Base-by-base conservation (phyloP, 2,113 vertebrate genomes). In the Spea bombifrons region DNA sequence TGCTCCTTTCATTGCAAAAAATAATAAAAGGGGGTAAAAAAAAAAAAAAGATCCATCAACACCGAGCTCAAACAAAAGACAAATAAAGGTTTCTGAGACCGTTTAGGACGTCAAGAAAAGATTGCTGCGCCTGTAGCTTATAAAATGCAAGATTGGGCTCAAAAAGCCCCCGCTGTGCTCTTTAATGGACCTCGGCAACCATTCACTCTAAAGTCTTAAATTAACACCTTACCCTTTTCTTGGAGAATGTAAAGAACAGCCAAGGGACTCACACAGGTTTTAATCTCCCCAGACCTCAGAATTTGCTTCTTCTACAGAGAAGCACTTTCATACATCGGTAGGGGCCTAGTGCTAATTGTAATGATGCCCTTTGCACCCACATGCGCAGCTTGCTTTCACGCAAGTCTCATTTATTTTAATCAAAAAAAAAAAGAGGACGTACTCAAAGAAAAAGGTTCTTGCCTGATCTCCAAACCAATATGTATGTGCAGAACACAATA, bases 141-240 rank as follows among this genome's bases (percentile, higher is more conserved):
- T 72, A 61, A 71, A 45, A 74, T 57, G 71, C 64, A 68, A 74
- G 63, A 80, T 67, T 71, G 65, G 78, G 44, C 64, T 61, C 15
- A 59, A 46, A 68, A 71, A 61, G 45, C 55, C 65, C 78, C 78
- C 50, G 78, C 71, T 80, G 78, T 59, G 71, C 13, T 67, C 52
- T 48, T 68, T 80, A 80, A 80, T 80, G 78, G 52, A 80, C 61
- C 65, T 55, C 4, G 61, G 52, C 43, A 74, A 17, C 71, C 17
- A 80, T 73, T 74, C 72, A 74, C 71, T 49, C 52, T 16, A 73
- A 74, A 74, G 71, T 74, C 69, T 74, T 80, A 80, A 80, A 74
- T 80, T 80, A 80, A 68, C 78, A 74, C 78, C 71, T 74, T 66
- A 47, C 8, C 49, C 6, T 53, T 30, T 17, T 50, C 16, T n/a